Percentiles rank a stretch among this genome's conserved stretches.
These are phyloP conservation scores for Mionectes olivaceus DNA, from an alignment of 2,797 vertebrate genomes.

Conservation along the genomic window DNA sequence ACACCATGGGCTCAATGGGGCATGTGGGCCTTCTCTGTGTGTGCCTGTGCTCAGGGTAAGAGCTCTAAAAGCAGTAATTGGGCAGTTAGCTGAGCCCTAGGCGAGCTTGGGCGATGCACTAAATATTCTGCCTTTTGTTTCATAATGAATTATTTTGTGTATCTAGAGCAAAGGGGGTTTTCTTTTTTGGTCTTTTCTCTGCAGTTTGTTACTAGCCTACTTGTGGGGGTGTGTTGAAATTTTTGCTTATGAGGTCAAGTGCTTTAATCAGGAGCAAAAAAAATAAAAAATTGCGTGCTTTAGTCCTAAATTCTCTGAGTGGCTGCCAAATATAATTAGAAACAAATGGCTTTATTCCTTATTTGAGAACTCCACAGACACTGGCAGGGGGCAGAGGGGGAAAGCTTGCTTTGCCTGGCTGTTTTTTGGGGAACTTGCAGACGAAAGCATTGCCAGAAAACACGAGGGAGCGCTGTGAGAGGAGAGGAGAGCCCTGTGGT, in stretches of 20 bases:
- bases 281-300: neutral
- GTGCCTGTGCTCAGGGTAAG: neutral
- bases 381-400: neutral
- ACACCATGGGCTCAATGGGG: neutral
- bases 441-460: neutral
- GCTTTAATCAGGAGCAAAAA: slow-evolving; percentile 68
- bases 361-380: slow-evolving; percentile 11
- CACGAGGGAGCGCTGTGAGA: neutral
- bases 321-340: slow-evolving; percentile 69
- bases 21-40: fast-evolving
- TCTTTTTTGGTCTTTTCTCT: slow-evolving; percentile 11
- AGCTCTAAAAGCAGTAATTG: neutral
- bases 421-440: neutral
- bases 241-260: slow-evolving; percentile 67
- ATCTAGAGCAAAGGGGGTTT: slow-evolving; percentile 24
- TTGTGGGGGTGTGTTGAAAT: slow-evolving; percentile 51
- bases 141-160: slow-evolving; percentile 49
- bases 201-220: slow-evolving; percentile 22
- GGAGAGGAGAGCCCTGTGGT: neutral
- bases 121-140: slow-evolving; percentile 54
- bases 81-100: slow-evolving; percentile 9
- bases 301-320: slow-evolving; percentile 59
- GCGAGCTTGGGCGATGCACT: neutral
- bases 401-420: neutral
- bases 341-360: slow-evolving; percentile 69